Conservation (phyloP, 2,888 invertebrate species). For the Dolichomitus sp. region DNA sequence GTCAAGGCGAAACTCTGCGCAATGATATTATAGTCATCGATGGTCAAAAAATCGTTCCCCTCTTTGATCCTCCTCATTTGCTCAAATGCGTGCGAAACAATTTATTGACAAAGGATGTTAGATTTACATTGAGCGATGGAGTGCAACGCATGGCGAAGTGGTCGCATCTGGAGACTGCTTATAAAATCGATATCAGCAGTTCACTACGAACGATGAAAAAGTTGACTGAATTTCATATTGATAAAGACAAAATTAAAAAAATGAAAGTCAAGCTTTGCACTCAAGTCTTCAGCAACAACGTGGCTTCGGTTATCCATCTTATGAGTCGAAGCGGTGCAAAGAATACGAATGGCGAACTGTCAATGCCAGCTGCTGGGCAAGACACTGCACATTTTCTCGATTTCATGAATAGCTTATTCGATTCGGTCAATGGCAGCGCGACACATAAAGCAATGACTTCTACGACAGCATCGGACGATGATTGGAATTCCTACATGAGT, state of each 20-base stretch:
- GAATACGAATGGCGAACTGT: constrained; percentile 23
- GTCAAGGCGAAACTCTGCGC: neutral
- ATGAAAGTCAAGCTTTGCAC: constrained; percentile 59
- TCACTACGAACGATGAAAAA: constrained; percentile 24
- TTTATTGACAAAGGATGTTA: constrained; percentile 22
- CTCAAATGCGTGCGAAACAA: constrained; percentile 29
- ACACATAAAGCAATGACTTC: neutral
- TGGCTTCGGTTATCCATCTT: constrained; percentile 19
- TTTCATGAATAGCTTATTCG: constrained; percentile 34
- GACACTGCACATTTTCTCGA: constrained; percentile 25
- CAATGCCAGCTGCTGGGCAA: constrained; percentile 33
- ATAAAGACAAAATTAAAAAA: constrained; percentile 31
- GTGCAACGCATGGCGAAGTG: constrained; percentile 15
- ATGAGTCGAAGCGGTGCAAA: constrained; percentile 26
- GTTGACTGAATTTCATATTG: constrained; percentile 49
- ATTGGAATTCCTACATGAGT: constrained; percentile 5
- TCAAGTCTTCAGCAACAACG: constrained; percentile 46
- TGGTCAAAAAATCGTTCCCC: constrained; percentile 30
- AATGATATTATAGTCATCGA: constrained; percentile 20
- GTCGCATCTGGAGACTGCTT: constrained; percentile 12
- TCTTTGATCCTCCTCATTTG: constrained; percentile 19
- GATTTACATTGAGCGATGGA: constrained; percentile 13
- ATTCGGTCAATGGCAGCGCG: constrained; percentile 23
- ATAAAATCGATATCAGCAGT: constrained; percentile 12
- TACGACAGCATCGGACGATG: constrained; percentile 23